phyloP scores from a whole-genome alignment of 2,113 vertebrate genomes.

The Ceratotherium simum region DNA sequence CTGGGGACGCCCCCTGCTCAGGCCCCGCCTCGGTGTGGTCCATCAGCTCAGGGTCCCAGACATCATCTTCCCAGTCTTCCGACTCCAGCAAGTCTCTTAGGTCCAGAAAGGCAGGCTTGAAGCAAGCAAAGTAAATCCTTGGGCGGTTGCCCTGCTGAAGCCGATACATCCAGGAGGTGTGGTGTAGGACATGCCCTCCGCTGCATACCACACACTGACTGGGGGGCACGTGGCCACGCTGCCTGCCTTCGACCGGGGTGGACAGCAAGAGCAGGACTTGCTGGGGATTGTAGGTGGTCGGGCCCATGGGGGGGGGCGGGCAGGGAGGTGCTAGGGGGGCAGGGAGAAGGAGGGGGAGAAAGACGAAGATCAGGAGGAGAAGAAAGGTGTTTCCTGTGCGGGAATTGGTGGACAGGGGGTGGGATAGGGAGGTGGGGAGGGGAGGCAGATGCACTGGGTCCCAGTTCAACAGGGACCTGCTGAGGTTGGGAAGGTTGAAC shows the following conservation, averaged over 20 bases:
- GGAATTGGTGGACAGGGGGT: not conserved
- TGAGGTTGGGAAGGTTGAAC: not conserved
- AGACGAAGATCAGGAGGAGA: not conserved
- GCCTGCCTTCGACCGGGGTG: too few relatives aligned
- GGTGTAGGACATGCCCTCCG: not conserved
- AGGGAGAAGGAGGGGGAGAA: too few relatives aligned
- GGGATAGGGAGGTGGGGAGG: not conserved
- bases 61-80: not conserved
- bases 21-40: not conserved
- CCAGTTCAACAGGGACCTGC: not conserved
- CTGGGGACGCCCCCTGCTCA: not conserved
- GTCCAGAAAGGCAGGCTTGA: slow-evolving; percentile 31
- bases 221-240: slow-evolving; percentile 62
- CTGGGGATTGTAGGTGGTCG: not conserved
- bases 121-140: slow-evolving; percentile 50
- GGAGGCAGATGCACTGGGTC: too few relatives aligned
- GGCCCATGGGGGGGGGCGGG: not conserved
- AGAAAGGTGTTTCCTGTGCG: not conserved
- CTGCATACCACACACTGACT: not conserved
- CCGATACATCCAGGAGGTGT: not conserved
- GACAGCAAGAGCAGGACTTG: not conserved
- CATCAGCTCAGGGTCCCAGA: not conserved
- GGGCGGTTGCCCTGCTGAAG: not conserved
- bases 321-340: not conserved
- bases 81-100: not conserved